Evolutionary conservation across 2,113 vertebrate genomes (phyloP).

Genomic region (Syngnathus typhle): DNA sequence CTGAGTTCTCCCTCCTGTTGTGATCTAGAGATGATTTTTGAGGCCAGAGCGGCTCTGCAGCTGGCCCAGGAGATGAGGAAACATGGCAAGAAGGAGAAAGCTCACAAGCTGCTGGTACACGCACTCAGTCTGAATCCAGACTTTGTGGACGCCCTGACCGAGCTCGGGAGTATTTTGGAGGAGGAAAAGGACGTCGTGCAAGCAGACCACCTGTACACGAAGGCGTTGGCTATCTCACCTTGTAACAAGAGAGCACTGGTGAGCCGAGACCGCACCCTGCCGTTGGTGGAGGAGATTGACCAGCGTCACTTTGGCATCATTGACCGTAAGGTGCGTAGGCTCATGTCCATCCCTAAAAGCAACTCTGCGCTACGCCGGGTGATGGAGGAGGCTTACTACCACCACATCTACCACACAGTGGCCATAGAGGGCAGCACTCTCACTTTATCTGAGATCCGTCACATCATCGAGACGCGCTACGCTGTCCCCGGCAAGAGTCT

Average conservation of each 20-base stretch:
- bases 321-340: slow-evolving; percentile 87
- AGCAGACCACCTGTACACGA: slow-evolving; percentile 89
- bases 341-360: slow-evolving; percentile 95
- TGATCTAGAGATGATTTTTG: slow-evolving; percentile 75
- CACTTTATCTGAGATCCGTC: slow-evolving; percentile 88
- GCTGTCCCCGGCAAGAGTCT: slow-evolving; percentile 90
- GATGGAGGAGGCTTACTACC: slow-evolving; percentile 97
- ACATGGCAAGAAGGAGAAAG: slow-evolving; percentile 87
- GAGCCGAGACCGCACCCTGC: slow-evolving; percentile 84
- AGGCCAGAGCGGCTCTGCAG: slow-evolving; percentile 86
- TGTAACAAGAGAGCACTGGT: slow-evolving; percentile 84
- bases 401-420: slow-evolving; percentile 98
- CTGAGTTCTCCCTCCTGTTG: neutral
- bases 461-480: slow-evolving; percentile 93
- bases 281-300: slow-evolving; percentile 93
- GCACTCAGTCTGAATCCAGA: slow-evolving; percentile 89
- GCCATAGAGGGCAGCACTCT: slow-evolving; percentile 97
- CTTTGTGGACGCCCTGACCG: slow-evolving; percentile 86
- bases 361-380: slow-evolving; percentile 85
- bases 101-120: slow-evolving; percentile 86
- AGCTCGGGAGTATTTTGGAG: slow-evolving; percentile 89
- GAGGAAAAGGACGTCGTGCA: slow-evolving; percentile 93
- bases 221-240: slow-evolving; percentile 84
- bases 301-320: slow-evolving; percentile 90
- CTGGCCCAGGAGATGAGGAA: slow-evolving; percentile 94